These are phyloP conservation scores for Listrodromus nycthemerus DNA, from an alignment of 2,888 invertebrate species.

Conservation along the genomic window DNA sequence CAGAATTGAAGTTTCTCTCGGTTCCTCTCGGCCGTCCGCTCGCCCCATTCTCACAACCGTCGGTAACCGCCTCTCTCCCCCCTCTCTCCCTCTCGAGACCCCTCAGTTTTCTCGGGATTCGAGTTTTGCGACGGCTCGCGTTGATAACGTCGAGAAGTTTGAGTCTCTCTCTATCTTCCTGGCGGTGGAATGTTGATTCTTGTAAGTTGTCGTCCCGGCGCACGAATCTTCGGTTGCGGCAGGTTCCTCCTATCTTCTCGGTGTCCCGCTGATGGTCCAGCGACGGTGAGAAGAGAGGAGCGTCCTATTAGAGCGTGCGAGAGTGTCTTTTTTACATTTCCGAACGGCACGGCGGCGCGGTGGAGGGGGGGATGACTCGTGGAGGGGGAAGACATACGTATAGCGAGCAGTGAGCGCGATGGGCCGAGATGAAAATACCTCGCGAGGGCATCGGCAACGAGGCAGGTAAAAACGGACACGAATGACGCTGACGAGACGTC, in stretches of 20 bases:
- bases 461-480: conserved; percentile 61
- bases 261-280: conserved; percentile 15
- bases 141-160: conserved; percentile 52
- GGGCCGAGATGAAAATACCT: conserved; percentile 46
- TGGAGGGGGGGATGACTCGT: background rate
- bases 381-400: background rate
- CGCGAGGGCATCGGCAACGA: conserved; percentile 42
- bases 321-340: conserved; percentile 40
- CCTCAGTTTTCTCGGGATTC: conserved; percentile 32
- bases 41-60: background rate
- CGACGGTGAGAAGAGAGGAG: conserved; percentile 1
- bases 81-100: background rate
- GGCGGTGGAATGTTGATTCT: conserved; percentile 59
- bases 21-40: background rate
- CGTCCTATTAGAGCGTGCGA: conserved; percentile 57
- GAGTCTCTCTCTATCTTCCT: background rate
- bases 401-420: background rate
- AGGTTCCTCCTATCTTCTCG: conserved; percentile 24
- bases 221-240: conserved; percentile 25
- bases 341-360: background rate
- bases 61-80: background rate
- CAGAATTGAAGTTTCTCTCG: conserved; percentile 38
- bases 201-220: conserved; percentile 32
- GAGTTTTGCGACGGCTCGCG: conserved; percentile 53
- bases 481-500: conserved; percentile 64